Percentiles rank a stretch among this genome's conserved stretches.
Conservation (phyloP, 2,113 vertebrate genomes). For the Euleptes europaea region DNA sequence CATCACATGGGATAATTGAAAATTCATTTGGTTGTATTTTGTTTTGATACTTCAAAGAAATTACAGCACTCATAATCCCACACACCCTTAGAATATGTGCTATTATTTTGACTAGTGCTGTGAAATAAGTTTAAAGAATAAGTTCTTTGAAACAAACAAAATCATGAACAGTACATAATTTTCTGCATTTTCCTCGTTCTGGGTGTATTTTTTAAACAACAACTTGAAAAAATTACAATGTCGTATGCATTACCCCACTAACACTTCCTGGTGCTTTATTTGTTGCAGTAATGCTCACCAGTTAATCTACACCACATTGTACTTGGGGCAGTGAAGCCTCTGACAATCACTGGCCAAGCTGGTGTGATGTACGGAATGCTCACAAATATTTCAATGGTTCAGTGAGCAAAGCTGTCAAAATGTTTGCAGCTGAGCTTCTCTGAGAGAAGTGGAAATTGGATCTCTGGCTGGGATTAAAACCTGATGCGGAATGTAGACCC, state of each 20-base stretch:
- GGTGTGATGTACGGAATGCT: background rate
- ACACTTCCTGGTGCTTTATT: rapidly evolving
- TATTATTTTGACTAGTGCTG: constrained; percentile 19
- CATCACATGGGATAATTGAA: constrained; percentile 24
- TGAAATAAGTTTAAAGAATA: background rate
- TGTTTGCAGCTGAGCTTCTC: too few relatives aligned
- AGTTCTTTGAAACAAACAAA: background rate
- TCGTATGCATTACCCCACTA: background rate
- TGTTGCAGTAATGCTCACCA: background rate
- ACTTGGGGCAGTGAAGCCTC: too few relatives aligned
- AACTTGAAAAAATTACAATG: background rate
- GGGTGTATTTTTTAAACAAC: too few relatives aligned
- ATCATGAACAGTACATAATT: background rate
- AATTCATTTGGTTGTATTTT: constrained; percentile 36
- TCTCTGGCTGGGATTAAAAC: too few relatives aligned
- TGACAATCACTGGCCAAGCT: background rate
- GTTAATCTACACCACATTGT: background rate
- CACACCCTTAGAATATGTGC: constrained; percentile 1
- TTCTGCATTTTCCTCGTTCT: background rate
- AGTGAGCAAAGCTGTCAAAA: background rate
- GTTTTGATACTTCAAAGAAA: constrained; percentile 1
- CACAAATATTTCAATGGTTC: too few relatives aligned
- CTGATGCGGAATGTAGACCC: too few relatives aligned
- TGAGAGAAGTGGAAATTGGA: too few relatives aligned
- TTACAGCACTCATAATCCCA: background rate